Evolutionary conservation across 2,113 vertebrate genomes (phyloP).

Genomic region (Tamias sibiricus): DNA sequence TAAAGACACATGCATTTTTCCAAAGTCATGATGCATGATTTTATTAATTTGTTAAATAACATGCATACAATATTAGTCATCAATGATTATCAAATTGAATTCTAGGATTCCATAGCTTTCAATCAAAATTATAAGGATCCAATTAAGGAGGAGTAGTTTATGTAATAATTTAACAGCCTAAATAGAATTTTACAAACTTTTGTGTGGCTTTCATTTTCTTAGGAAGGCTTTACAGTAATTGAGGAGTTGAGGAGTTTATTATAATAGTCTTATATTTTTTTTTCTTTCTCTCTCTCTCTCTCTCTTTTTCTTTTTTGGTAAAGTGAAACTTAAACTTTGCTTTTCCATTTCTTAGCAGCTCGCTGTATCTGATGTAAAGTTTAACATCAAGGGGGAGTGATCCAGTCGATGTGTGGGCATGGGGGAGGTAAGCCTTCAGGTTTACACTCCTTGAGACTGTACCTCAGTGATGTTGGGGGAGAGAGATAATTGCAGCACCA

Average conservation of each 20-base stretch:
- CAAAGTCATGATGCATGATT: neutral
- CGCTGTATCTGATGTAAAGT: too few species aligned
- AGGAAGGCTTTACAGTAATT: slow-evolving; percentile 5
- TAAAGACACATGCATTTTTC: neutral
- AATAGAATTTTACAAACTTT: neutral
- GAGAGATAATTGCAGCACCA: too few species aligned
- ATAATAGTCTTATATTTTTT: neutral
- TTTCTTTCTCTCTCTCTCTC: neutral
- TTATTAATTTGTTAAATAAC: slow-evolving; percentile 11
- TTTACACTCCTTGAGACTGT: too few species aligned
- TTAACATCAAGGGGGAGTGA: too few species aligned
- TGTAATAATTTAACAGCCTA: neutral
- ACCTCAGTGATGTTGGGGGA: too few species aligned
- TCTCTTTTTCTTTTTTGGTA: neutral
- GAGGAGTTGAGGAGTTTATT: neutral
- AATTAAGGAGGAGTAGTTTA: neutral
- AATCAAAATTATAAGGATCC: neutral
- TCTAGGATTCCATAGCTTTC: neutral
- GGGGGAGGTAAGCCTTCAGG: too few species aligned
- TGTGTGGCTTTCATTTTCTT: neutral
- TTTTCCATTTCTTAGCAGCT: neutral
- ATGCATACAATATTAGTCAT: neutral
- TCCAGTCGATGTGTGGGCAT: too few species aligned
- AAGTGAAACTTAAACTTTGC: neutral
- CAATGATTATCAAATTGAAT: slow-evolving; percentile 1